These are phyloP conservation scores for Cryptophagus acutangulus DNA, from an alignment of 2,888 invertebrate genomes.

Conservation along the genomic window DNA sequence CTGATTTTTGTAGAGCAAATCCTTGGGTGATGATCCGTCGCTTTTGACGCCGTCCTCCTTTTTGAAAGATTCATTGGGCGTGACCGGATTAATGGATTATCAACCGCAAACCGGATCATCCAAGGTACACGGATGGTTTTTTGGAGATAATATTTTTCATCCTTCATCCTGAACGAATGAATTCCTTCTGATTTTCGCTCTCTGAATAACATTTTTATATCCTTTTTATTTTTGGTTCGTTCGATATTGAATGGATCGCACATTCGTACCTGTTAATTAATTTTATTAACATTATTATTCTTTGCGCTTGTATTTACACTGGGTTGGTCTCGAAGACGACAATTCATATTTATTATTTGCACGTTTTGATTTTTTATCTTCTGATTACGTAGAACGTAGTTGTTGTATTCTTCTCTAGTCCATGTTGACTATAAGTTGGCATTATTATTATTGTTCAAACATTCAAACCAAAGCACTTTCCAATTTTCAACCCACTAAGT, in stretches of 20 bases:
- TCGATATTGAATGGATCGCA: too few species aligned
- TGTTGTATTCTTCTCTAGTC: conserved; percentile 21
- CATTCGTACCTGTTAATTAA: too few species aligned
- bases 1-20: conserved; percentile 72
- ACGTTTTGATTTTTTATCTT: neutral
- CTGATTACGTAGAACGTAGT: neutral
- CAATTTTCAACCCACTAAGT: neutral
- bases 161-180: conserved; percentile 27
- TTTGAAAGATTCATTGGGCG: conserved; percentile 72
- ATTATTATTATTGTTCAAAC: conserved; percentile 3
- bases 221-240: conserved; percentile 3
- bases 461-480: neutral
- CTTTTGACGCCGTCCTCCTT: conserved; percentile 83
- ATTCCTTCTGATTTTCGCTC: conserved; percentile 1
- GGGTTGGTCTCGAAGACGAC: neutral
- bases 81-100: conserved; percentile 60
- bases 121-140: conserved; percentile 48
- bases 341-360: neutral
- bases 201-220: neutral
- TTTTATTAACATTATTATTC: too few species aligned
- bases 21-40: conserved; percentile 70
- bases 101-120: conserved; percentile 44
- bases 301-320: neutral
- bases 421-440: conserved; percentile 17
- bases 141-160: conserved; percentile 41